Evolutionary conservation across 2,797 vertebrate genomes (phyloP).

Genomic region (Meda fulgida): DNA sequence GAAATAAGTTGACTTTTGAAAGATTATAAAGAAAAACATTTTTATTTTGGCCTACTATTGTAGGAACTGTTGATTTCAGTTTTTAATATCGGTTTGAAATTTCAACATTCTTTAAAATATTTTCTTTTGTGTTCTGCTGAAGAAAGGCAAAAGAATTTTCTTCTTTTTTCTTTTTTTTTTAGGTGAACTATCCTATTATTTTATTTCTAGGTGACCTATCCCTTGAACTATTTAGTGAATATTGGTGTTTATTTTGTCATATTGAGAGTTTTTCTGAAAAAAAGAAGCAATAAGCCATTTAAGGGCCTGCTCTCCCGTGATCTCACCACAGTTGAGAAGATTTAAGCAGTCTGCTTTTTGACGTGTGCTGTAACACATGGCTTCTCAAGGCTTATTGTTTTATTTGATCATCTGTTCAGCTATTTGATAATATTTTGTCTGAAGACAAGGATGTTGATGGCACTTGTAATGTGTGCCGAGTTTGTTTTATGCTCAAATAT

Average conservation of each 20-base stretch:
- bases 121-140: no score
- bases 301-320: neutral
- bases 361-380: neutral
- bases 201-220: neutral
- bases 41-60: neutral
- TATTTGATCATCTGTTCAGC: constrained; percentile 10
- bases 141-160: no score
- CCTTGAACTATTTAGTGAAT: neutral
- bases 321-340: neutral
- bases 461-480: constrained; percentile 16
- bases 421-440: constrained; percentile 37
- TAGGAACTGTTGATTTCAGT: neutral
- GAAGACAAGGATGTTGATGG: constrained; percentile 38
- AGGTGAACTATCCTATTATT: no score
- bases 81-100: neutral
- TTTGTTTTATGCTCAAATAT: constrained; percentile 53
- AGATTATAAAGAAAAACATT: neutral
- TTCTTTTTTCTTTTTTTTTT: neutral
- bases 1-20: neutral
- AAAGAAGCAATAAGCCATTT: neutral
- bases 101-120: neutral
- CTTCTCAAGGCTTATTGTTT: constrained; percentile 12
- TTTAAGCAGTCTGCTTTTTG: constrained; percentile 3
- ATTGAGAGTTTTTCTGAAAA: neutral
- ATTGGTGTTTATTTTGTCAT: neutral